Evolutionary conservation across 2,797 vertebrate species (phyloP), one percentile per base, ranked within the genome.

Genomic region (Cossypha dichroa): DNA sequence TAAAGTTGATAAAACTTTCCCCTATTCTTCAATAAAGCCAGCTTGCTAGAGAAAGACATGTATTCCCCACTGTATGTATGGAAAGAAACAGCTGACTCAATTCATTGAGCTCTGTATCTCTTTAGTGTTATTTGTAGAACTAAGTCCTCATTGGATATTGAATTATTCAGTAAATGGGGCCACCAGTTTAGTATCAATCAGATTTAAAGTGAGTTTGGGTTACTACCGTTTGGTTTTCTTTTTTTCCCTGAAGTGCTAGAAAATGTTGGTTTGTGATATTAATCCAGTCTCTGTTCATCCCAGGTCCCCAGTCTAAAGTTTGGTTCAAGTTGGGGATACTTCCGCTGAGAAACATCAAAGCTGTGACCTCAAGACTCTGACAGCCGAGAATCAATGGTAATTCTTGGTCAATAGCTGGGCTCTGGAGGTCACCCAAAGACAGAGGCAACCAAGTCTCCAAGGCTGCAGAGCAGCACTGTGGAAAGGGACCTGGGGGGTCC

Each of bases 141-240:
- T 67, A 68, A 67, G 14, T 7, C 23, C 51, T 90, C 51, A 79
- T 31, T 95, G 68, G 20, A 70, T 63, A 63, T 59, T 48, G 34
- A 91, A 80, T 77, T 90, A 66, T 95, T 85, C 74, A 85, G 83
- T 79, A 90, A 89, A 93, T 80, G 66, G 52, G 94, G 58, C 26
- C 36, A 81, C 15, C 33, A 68, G 33, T 94, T 95, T 67, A 79
- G 55, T 69, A 77, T 70, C 55, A 70, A 83, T 80, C 40, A 87
- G 51, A 92, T 87, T 84, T 86, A 68, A 90, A 90, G 33, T 66
- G 33, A 89, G 3, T 49, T 90, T 72, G 18, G 21, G 34, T 54
- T 89, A 68, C 58, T 52, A 56, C 3, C 14, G 55, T 49, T 87
- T 54, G 10, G 1, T 34, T 34, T 34, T 34, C 34, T 34, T 45